Base-by-base conservation (phyloP, 2,888 invertebrate genomes). In the Ctena decussata region DNA sequence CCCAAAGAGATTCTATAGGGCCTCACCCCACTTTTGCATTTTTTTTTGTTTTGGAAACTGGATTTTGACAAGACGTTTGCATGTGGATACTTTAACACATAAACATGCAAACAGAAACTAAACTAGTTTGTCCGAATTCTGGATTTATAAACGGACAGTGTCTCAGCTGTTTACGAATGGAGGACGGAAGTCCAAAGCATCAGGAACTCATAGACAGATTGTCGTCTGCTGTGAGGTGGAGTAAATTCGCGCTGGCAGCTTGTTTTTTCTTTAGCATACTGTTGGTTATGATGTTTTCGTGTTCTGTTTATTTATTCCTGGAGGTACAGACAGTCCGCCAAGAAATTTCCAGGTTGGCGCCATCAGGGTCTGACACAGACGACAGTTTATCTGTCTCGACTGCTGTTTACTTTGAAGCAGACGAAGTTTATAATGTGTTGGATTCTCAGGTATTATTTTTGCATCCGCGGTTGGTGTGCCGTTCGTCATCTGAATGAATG, bases 221-320 rank as follows among this genome's bases (percentile, higher is more conserved):
- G 65, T 65, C 65, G 65, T 65, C 65, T 65, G 65, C 65, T 35
- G 18, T 65, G 24, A 32, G 65, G 18, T 18, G 12, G 5, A 35
- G 65, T 35, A 65, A 65, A 21, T 32, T 35, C 18, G 65, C 65
- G 27, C 65, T 65, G 27, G 65, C 65, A 12, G 65, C 35, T 12
- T 65, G 65, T 21, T 65, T 35, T 21, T 32, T 74, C 35, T 80
- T 65, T 24, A 21, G 80, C 32, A 15, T 70, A 15, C 41, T 80
- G 27, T 53, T 65, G 37, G 69, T 80, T 6, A 30, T 80, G 37
- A 80, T 74, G 27, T 39, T 80, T 1, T 15, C 69, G 6, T 39
- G 74, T 69, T 75, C 80, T 21, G 35, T 75, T 21, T 80, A 75
- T 53, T 30, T 80, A 0, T 80, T 65, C 80, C 65, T 53, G 44